Evolutionary conservation across 2,113 vertebrate species (phyloP), one percentile per base, ranked within the genome.

Genomic region (Sorex fumeus): DNA sequence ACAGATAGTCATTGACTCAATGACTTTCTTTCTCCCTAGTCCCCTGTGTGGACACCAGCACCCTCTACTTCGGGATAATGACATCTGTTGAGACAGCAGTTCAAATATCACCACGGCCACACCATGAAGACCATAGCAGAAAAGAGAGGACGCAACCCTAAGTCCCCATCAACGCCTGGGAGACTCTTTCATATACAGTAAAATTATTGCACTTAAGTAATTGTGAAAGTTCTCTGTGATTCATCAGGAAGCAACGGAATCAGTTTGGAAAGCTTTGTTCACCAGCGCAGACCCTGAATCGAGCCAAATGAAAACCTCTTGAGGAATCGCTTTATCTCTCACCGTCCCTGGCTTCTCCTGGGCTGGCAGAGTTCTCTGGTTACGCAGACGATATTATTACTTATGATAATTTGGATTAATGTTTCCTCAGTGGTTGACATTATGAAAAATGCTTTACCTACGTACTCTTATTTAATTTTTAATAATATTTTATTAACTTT

Each of bases 381-480:
- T 80, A 57, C 1, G 25, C 74, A 92, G 67, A 43, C 57, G 50
- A 70, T 43, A 19, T 77, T 53, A 69, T 70, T 45, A 64, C 67
- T 93, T 62, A 47, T 8, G 45, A 87, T 90, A 87, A n/a, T 79
- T 36, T 78, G 88, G 87, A 93, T 94, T 86, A 87, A 88, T 93
- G 88, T 84, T 93, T 93, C 86, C 81, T 92, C 79, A 72, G 40
- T 50, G 72, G 76, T 12, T 94, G 75, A 67, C 47, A 90, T 86
- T 88, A 97, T 93, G 84, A 94, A 90, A 93, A 96, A 93, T 36
- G 92, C 69, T 75, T 86, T 75, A 78, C 83, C 62, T 92, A 64
- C 90, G 85, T 80, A 69, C 79, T 60, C 75, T 95, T 90, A 86
- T 76, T 95, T 94, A 93, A 94, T 79, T 93, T 96, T 97, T 91